A percentile compares a stretch with the other conserved stretches of the same genome.
These are phyloP conservation scores for Aurelia aurita DNA, from an alignment of 30 jellyfish, hydroid and myxozoan species.

Conservation along the genomic window DNA sequence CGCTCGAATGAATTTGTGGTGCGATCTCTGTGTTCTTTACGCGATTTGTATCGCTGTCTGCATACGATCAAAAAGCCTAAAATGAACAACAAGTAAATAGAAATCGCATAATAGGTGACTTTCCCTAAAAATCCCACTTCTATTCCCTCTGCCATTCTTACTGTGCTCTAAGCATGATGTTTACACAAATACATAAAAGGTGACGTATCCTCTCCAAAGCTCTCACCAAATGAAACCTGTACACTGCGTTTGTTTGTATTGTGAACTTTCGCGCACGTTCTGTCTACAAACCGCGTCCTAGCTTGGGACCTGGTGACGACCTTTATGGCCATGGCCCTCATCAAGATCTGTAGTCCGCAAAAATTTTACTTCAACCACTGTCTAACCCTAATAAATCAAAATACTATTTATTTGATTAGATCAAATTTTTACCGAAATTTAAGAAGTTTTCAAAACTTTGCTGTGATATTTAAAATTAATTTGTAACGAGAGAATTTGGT, in stretches of 20 bases:
- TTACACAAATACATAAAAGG: slow-evolving; percentile 13
- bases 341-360: too few relatives aligned
- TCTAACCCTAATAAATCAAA: too few relatives aligned
- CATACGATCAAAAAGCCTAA: slow-evolving; percentile 77
- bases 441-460: too few relatives aligned
- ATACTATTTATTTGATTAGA: too few relatives aligned
- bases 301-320: too few relatives aligned
- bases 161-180: slow-evolving; percentile 65
- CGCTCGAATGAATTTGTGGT: background rate
- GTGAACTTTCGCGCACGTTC: slow-evolving; percentile 8
- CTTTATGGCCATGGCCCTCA: too few relatives aligned
- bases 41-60: slow-evolving; percentile 72
- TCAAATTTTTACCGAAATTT: too few relatives aligned
- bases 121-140: slow-evolving; percentile 75
- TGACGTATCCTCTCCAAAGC: slow-evolving; percentile 54
- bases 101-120: slow-evolving; percentile 76
- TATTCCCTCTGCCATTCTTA: slow-evolving; percentile 81
- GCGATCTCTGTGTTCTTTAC: slow-evolving; percentile 23
- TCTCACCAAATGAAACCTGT: slow-evolving; percentile 37
- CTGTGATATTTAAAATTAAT: too few relatives aligned
- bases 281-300: too few relatives aligned
- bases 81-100: slow-evolving; percentile 67
- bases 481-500: too few relatives aligned
- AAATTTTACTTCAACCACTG: too few relatives aligned
- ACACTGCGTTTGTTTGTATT: slow-evolving; percentile 25